Base-by-base conservation (phyloP, 2,113 vertebrate genomes). In the Haemorhous mexicanus region DNA sequence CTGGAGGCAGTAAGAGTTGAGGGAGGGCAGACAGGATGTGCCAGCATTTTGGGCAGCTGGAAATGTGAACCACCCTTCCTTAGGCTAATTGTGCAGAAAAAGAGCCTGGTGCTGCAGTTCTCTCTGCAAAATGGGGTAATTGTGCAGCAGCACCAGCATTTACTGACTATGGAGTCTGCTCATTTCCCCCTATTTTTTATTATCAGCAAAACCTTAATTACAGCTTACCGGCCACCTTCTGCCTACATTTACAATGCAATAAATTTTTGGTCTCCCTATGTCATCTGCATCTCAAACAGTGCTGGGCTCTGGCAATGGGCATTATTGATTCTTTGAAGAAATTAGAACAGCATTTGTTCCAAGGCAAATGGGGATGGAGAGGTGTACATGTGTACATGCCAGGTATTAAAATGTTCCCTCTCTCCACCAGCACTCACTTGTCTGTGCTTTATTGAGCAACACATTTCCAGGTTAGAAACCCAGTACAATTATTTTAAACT, bases 151-250 rank as follows among this genome's bases (percentile, higher is more conserved):
- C 9, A 69, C 85, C 79, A 91, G 85, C 80, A 66, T 37, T 94
- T 89, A 82, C 88, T 84, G 85, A 80, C 87, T 83, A 32, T 16
- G 46, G 87, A 94, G 49, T 16, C 80, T 87, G 93, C 96, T 97
- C 95, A 96, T 95, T 96, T 84, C 68, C 67, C 93, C 89, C 58
- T 43, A 78, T 93, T 97, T 97, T 97, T 98, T 97, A 97, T 97
- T 96, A 97, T 97, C 97, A 97, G 97, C 97, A 96, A 97, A 98
- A 98, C 95, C 96, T 98, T 98, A 97, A 98, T 98, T 98, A 97
- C 97, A 97, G 90, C 94, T 98, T 94, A 97, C 92, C 96, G 93
- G 86, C 96, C 84, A 94, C 96, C 96, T 98, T 97, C 96, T 97
- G 95, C 89, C 70, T 39, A 53, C 73, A 21, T 96, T 97, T 98